These are phyloP conservation scores for Diploptera punctata DNA, from an alignment of 2,888 invertebrate species.

Conservation along the genomic window DNA sequence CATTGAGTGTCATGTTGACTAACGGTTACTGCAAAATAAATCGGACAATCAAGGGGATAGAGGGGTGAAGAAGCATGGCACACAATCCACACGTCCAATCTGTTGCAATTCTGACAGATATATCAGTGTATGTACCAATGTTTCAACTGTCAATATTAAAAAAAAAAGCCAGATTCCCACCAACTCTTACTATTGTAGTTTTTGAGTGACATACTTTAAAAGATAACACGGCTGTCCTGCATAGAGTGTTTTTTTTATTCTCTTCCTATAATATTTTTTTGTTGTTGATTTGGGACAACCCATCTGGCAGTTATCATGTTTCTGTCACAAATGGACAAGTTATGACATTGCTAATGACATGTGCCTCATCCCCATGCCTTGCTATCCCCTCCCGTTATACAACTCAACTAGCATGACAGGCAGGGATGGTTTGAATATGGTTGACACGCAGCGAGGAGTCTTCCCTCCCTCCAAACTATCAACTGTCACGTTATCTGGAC, in stretches of 20 bases:
- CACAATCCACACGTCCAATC: neutral
- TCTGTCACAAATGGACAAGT: slow-evolving; percentile 52
- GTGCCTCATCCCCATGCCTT: slow-evolving; percentile 6
- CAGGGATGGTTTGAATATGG: slow-evolving; percentile 27
- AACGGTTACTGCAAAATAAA: slow-evolving; percentile 3
- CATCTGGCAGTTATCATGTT: slow-evolving; percentile 42
- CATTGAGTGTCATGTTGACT: neutral
- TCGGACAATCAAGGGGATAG: no score
- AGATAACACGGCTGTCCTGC: neutral
- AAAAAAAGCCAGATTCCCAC: neutral
- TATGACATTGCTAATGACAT: slow-evolving; percentile 44
- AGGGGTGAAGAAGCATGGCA: neutral
- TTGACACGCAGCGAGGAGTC: slow-evolving; percentile 34
- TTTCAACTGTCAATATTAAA: slow-evolving; percentile 8
- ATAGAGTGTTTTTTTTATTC: slow-evolving; percentile 4
- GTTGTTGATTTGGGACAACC: slow-evolving; percentile 10
- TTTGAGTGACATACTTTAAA: neutral
- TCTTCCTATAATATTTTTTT: neutral
- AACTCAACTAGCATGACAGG: slow-evolving; percentile 30
- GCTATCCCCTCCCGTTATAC: slow-evolving; percentile 1
- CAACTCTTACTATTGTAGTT: slow-evolving; percentile 16
- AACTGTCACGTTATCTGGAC: slow-evolving; percentile 42
- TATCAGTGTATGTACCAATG: neutral
- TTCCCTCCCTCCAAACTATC: slow-evolving; percentile 38
- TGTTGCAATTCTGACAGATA: neutral